Evolutionary conservation across 2,113 vertebrate genomes (phyloP), one percentile per base, ranked within the genome.

Genomic region (Pterocles orientalis): DNA sequence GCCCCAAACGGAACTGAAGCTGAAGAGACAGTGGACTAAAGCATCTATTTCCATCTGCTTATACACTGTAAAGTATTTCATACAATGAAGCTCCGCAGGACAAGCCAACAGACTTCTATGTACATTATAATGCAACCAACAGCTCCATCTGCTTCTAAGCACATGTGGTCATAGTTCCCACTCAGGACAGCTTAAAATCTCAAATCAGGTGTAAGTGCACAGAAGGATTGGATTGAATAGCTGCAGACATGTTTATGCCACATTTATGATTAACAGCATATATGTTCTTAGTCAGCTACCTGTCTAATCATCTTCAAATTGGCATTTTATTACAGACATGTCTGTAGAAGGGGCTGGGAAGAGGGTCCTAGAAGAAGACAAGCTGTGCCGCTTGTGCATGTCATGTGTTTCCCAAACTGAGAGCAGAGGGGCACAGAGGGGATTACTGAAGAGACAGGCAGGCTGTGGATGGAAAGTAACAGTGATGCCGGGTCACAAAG

Each of bases 81-180:
- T 23, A 50, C 12, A 11, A 33, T 18, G n/a, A 28, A 62, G 54
- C 39, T 41, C n/a, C 28, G 43, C 0, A 36, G 45, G 66, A 48
- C 18, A 72, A 85, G 45, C 43, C 78, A 69, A 39, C 10, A 61
- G 34, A 28, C 14, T 64, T 36, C 36, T 31, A 28, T 8, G 18
- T 45, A 17, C 60, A 26, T 65, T 76, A 31, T 31, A 51, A 77
- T 4, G 26, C 23, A 34, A 41, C 8, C 7, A n/a, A 66, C 16
- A 66, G 10, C 50, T 45, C 18, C 4, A 7, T 43, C 61, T 56
- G 41, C 41, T 64, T 66, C 33, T 57, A 33, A 78, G 57, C 18
- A 48, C 26, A 29, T 0, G 0, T 6, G 29, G 28, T 23, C 45
- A 33, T 7, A 34, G 12, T n/a, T 84, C 84, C 50, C 14, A 18